These are phyloP conservation scores for Latheticus oryzae DNA, from an alignment of 2,888 invertebrate genomes.

Conservation along the genomic window DNA sequence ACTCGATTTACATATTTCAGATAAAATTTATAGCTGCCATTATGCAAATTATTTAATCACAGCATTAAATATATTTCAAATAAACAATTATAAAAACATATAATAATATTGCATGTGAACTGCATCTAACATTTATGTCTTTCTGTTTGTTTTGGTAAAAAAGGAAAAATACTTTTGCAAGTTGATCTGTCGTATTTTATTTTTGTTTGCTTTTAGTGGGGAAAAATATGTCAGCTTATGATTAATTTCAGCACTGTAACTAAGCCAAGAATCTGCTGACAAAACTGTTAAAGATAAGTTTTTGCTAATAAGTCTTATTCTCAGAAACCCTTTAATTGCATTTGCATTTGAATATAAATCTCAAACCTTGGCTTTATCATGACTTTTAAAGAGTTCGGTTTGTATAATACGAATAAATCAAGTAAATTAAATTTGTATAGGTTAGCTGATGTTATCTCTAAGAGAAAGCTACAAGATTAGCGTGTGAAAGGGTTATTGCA, in stretches of 20 bases:
- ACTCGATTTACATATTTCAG: too few relatives aligned
- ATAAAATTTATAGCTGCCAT: too few relatives aligned
- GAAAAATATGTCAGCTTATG: constrained; percentile 4
- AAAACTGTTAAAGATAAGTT: constrained; percentile 6
- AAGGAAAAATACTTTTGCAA: constrained; percentile 1
- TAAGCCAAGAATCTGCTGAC: constrained; percentile 2
- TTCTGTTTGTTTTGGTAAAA: too few relatives aligned
- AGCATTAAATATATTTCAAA: too few relatives aligned
- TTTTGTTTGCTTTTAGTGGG: neutral
- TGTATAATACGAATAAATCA: constrained; percentile 16
- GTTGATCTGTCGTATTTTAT: neutral
- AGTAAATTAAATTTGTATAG: constrained; percentile 13
- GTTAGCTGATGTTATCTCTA: constrained; percentile 5
- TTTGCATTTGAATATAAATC: constrained; percentile 22
- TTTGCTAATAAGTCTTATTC: constrained; percentile 11
- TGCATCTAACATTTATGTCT: too few relatives aligned
- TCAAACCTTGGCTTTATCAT: constrained; percentile 3
- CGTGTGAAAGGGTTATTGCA: constrained; percentile 1
- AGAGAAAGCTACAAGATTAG: neutral
- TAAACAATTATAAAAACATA: too few relatives aligned
- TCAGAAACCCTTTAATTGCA: constrained; percentile 21
- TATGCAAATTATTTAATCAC: too few relatives aligned
- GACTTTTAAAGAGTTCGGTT: constrained; percentile 9
- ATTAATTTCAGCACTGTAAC: neutral
- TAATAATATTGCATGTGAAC: too few relatives aligned